phyloP scores from a whole-genome alignment of 2,888 invertebrate species.

The Agrotis segetum region DNA sequence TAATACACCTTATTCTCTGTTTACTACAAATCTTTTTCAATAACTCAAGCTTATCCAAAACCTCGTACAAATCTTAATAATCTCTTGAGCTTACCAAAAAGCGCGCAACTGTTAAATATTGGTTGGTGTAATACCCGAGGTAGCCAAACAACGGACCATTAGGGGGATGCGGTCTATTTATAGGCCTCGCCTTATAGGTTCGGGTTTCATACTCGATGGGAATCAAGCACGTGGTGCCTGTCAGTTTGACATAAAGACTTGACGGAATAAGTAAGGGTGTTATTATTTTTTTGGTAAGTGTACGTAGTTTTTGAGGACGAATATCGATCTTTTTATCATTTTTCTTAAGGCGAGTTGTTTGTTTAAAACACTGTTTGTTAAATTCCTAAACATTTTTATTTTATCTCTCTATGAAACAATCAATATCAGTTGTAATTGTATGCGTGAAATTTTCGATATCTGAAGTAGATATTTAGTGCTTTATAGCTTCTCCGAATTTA shows the following conservation, averaged over 20 bases:
- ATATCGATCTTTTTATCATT: neutral
- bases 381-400: too few species aligned
- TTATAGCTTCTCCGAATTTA: too few species aligned
- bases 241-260: constrained; percentile 52
- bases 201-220: constrained; percentile 54
- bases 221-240: constrained; percentile 80
- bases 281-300: neutral
- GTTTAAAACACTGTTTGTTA: too few species aligned
- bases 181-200: constrained; percentile 29
- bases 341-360: too few species aligned
- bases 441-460: too few species aligned
- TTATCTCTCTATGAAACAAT: too few species aligned
- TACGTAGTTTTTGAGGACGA: neutral
- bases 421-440: too few species aligned
- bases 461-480: too few species aligned
- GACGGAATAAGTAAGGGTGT: constrained; percentile 33
- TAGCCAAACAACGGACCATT: constrained; percentile 84
- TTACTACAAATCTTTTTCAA: constrained; percentile 22
- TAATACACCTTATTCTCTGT: neutral
- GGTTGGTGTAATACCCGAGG: constrained; percentile 66
- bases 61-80: constrained; percentile 33
- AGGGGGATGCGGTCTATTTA: constrained; percentile 77
- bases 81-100: constrained; percentile 56
- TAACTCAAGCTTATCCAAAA: constrained; percentile 41
- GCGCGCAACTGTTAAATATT: constrained; percentile 61